These are phyloP conservation scores for Drosophila quinaria DNA, from an alignment of 2,888 invertebrate genomes.

Conservation along the genomic window DNA sequence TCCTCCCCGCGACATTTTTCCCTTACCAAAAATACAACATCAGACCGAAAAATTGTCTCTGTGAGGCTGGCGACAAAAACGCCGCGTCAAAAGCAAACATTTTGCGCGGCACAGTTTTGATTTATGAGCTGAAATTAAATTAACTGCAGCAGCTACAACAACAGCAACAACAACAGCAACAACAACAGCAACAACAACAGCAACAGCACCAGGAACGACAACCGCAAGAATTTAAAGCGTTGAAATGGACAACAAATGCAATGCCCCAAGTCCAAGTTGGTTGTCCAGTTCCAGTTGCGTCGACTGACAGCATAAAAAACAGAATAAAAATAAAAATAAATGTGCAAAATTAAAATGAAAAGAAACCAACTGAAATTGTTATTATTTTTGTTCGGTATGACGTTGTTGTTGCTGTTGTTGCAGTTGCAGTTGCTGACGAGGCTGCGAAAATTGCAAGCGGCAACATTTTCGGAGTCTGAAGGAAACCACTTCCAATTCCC, in stretches of 20 bases:
- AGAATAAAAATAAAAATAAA: slow-evolving; percentile 30
- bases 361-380: slow-evolving; percentile 61
- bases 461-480: slow-evolving; percentile 57
- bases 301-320: slow-evolving; percentile 45
- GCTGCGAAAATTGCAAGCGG: slow-evolving; percentile 67
- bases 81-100: slow-evolving; percentile 77
- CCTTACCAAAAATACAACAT: slow-evolving; percentile 15
- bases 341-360: slow-evolving; percentile 23
- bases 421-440: slow-evolving; percentile 52
- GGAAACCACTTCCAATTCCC: slow-evolving; percentile 55
- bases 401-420: slow-evolving; percentile 8
- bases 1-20: neutral
- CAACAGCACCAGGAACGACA: slow-evolving; percentile 29
- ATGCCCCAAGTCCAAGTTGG: slow-evolving; percentile 55
- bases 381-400: slow-evolving; percentile 43
- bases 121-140: slow-evolving; percentile 82
- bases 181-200: slow-evolving; percentile 21
- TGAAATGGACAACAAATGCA: slow-evolving; percentile 70
- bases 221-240: slow-evolving; percentile 74
- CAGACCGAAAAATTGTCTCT: slow-evolving; percentile 56
- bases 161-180: slow-evolving; percentile 29
- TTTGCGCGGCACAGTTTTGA: slow-evolving; percentile 82
- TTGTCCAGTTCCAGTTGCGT: slow-evolving; percentile 46
- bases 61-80: slow-evolving; percentile 69
- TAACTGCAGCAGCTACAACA: slow-evolving; percentile 72